A percentile compares a stretch with the other conserved stretches of the same genome.
Evolutionary conservation across 2,113 vertebrate species (phyloP).

Genomic region (Saccopteryx bilineata): DNA sequence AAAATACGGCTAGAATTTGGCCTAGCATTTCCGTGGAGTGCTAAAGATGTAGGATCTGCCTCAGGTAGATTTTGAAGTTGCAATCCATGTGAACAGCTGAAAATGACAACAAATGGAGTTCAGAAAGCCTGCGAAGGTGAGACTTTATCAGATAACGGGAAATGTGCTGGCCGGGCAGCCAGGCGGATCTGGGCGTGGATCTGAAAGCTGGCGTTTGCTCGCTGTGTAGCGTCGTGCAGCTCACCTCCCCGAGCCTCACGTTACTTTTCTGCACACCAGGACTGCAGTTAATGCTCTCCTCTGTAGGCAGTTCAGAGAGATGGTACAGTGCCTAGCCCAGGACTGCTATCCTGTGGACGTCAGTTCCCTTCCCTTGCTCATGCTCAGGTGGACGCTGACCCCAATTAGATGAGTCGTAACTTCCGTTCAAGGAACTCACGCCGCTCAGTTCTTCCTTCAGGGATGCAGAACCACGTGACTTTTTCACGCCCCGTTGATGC

Average conservation of each 20-base stretch:
- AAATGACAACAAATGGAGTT: conserved; percentile 79
- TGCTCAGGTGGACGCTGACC: not conserved
- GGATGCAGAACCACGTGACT: not conserved
- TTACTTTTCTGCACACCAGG: conserved; percentile 59
- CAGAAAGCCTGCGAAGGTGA: conserved; percentile 71
- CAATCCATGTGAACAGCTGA: conserved; percentile 69
- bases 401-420: not conserved
- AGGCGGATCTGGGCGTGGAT: conserved; percentile 46
- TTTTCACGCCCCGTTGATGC: not conserved
- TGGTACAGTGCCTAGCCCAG: not conserved
- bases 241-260: conserved; percentile 68
- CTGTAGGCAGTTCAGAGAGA: not conserved
- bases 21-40: conserved; percentile 47
- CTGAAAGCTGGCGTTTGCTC: conserved; percentile 37
- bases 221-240: not conserved
- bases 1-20: conserved; percentile 65
- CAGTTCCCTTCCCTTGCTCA: not conserved
- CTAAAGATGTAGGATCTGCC: conserved; percentile 76
- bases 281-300: not conserved
- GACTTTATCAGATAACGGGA: conserved; percentile 68
- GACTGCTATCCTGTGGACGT: not conserved
- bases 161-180: conserved; percentile 44
- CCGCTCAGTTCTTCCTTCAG: not conserved
- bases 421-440: not conserved
- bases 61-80: conserved; percentile 77